Evolutionary conservation across 2,113 vertebrate genomes (phyloP), one percentile per base, ranked within the genome.

Genomic region (Podocnemis expansa): DNA sequence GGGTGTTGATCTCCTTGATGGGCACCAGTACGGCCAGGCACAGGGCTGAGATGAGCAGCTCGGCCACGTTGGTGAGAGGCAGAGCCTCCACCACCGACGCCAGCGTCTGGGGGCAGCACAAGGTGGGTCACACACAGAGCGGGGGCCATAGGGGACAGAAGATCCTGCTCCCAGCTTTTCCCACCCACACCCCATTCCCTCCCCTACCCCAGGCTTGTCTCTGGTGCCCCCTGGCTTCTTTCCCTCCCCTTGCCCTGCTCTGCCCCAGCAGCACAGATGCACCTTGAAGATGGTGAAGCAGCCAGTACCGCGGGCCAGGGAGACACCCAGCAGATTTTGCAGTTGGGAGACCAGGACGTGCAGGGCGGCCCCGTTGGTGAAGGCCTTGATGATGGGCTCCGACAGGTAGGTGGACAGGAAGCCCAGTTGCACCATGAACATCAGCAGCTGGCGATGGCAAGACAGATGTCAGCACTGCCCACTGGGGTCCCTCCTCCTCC

Each of bases 331-430:
- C 96, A 99, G 99, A 97, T 97, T 99, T 85, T 99, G 99, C 90
- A 99, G 97, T 95, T 99, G 99, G 3, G 99, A 99, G 91, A 99
- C 92, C 14, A 99, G 98, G 86, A 99, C 99, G 29, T 99, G 99
- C 95, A 99, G 98, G 67, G 99, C 99, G 4, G 99, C 99, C 10
- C 98, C 99, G 29, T 98, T 99, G 91, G 98, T 99, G 96, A 99
- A 99, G 29, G 99, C 99, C 95, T 99, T 99, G 75, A 99, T 98
- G 78, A 99, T 99, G 9, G 99, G 99, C 91, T 99, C 99, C 0
- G 99, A 99, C 95, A 99, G 86, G 92, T 99, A 99, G 34, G 99
- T 99, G 95, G 99, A 98, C 91, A 99, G 98, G 97, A 99, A 98
- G 51, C 99, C 99, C 87, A 99, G 98, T 97, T 98, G 99, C 90